A percentile compares a stretch with the other conserved stretches of the same genome.
phyloP scores from a whole-genome alignment of 2,888 invertebrate genomes.

The Luffia ferchaultella region DNA sequence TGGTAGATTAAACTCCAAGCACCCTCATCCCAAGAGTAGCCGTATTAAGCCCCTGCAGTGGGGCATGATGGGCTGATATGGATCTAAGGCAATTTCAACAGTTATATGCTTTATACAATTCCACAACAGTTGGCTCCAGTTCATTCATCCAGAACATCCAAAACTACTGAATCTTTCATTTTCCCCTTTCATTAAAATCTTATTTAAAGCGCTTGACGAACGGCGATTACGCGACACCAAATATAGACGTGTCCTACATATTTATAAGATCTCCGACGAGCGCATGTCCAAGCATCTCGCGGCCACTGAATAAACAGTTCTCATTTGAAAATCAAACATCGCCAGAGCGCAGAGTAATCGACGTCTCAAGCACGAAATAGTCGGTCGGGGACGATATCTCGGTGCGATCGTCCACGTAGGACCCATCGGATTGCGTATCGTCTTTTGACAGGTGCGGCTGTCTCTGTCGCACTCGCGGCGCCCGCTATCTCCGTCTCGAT shows the following conservation, averaged over 20 bases:
- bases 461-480: slow-evolving; percentile 20
- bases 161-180: slow-evolving; percentile 13
- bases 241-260: slow-evolving; percentile 41
- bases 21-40: too few species aligned
- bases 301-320: slow-evolving; percentile 28
- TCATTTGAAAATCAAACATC: too few species aligned
- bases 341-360: slow-evolving; percentile 34
- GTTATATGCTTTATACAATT: too few species aligned
- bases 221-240: slow-evolving; percentile 32
- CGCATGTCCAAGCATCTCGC: slow-evolving; percentile 28
- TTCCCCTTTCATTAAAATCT: slow-evolving; percentile 25
- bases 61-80: too few species aligned
- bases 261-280: slow-evolving; percentile 39
- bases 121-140: too few species aligned
- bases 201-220: slow-evolving; percentile 30
- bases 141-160: slow-evolving; percentile 3
- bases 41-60: too few species aligned
- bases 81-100: too few species aligned
- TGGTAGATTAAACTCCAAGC: too few species aligned
- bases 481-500: not conserved
- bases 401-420: slow-evolving; percentile 27
- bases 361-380: slow-evolving; percentile 43
- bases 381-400: slow-evolving; percentile 32
- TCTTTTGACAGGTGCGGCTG: slow-evolving; percentile 23
- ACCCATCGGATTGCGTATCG: slow-evolving; percentile 21